phyloP scores from a whole-genome alignment of 2,113 vertebrate species.

The Anolis sagrei region DNA sequence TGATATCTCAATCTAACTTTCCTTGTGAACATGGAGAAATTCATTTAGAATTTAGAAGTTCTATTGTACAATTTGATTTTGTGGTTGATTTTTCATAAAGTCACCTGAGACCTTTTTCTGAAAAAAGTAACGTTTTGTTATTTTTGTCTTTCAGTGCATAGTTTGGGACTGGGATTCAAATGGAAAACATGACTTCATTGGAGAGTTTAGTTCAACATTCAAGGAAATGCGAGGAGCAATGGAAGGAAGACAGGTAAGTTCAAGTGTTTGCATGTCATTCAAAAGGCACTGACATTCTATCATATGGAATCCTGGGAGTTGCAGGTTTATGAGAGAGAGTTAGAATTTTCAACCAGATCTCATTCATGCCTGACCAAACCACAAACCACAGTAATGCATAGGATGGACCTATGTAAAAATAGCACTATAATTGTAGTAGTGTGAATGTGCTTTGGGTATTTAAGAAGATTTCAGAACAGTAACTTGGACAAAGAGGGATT shows the following conservation, averaged over 20 bases:
- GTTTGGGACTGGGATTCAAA: slow-evolving; percentile 99
- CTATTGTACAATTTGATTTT: not conserved
- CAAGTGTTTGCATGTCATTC: not conserved
- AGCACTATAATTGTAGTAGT: too few relatives aligned
- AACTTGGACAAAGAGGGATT: too few relatives aligned
- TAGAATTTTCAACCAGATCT: too few relatives aligned
- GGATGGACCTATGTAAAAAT: too few relatives aligned
- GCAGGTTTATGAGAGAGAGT: too few relatives aligned
- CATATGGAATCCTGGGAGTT: too few relatives aligned
- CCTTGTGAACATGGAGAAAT: not conserved
- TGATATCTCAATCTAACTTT: not conserved
- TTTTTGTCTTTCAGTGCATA: slow-evolving; percentile 84
- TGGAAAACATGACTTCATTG: slow-evolving; percentile 97
- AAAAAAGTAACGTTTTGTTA: not conserved
- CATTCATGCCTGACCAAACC: too few relatives aligned
- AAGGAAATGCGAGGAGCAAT: slow-evolving; percentile 95
- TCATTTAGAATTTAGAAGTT: not conserved
- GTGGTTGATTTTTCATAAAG: not conserved
- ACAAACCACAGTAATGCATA: too few relatives aligned
- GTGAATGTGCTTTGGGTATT: too few relatives aligned
- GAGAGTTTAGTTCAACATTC: slow-evolving; percentile 92
- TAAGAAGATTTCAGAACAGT: too few relatives aligned
- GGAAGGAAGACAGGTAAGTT: slow-evolving; percentile 92
- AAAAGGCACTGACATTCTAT: not conserved
- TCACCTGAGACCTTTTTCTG: not conserved